These are phyloP conservation scores for Phycodurus eques DNA, from an alignment of 2,113 vertebrate species.

Conservation along the genomic window DNA sequence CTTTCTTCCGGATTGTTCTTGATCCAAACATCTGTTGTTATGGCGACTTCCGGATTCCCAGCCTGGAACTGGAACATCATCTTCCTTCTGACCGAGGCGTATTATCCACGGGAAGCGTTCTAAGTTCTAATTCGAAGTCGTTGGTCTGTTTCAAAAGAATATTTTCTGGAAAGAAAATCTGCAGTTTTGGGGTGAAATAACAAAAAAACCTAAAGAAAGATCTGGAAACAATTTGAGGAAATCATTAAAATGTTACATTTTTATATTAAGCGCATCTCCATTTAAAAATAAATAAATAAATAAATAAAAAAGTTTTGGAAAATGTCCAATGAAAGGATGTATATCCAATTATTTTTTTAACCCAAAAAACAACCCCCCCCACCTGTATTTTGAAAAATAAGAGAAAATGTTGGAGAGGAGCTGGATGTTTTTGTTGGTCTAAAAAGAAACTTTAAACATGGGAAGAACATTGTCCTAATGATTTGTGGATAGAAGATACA, in stretches of 20 bases:
- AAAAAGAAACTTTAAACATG: too few relatives aligned
- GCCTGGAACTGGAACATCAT: neutral
- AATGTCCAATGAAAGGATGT: neutral
- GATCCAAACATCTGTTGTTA: neutral
- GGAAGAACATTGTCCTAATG: too few relatives aligned
- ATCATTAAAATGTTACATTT: neutral
- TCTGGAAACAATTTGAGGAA: too few relatives aligned
- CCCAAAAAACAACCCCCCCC: too few relatives aligned
- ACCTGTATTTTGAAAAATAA: too few relatives aligned
- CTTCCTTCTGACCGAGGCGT: neutral
- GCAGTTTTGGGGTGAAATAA: neutral
- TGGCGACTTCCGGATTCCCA: neutral
- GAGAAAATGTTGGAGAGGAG: too few relatives aligned
- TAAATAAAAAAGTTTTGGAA: neutral
- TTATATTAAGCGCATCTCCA: too few relatives aligned
- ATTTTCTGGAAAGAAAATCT: neutral
- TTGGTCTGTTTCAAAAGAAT: neutral
- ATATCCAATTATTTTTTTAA: neutral
- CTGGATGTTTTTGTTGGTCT: too few relatives aligned
- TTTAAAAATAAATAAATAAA: too few relatives aligned
- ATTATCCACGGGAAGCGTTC: neutral
- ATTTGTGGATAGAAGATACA: neutral
- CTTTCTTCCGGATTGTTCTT: neutral
- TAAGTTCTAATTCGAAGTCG: too few relatives aligned
- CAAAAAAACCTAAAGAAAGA: neutral